Evolutionary conservation across 2,113 vertebrate species (phyloP), one percentile per base, ranked within the genome.

Genomic region (Thalassoma bifasciatum): DNA sequence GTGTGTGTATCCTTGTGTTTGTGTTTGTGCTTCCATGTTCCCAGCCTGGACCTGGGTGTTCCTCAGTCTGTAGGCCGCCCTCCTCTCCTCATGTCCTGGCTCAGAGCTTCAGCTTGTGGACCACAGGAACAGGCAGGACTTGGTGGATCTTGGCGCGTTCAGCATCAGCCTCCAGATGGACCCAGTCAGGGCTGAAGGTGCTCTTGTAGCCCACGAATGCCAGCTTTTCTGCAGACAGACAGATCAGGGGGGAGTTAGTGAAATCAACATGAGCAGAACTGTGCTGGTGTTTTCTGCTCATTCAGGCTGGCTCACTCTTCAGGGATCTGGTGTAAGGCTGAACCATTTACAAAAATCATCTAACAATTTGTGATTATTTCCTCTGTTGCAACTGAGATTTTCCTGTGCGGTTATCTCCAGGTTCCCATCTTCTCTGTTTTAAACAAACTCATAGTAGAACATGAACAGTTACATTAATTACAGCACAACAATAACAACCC

Each of bases 31-130:
- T n/a, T n/a, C 1, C 21, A 10, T 10, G 58, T 30, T 30, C 30
- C 30, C 23, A 66, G 60, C 76, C 58, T 42, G 21, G 59, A 24
- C 75, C 34, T 79, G 17, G 47, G 57, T 50, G 51, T 49, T 59
- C 38, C 23, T 8, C 38, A 63, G 80, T 74, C 77, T 76, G 51
- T 75, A 12, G 52, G 36, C 26, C 34, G 13, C 76, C 57, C 37
- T 57, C 51, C 50, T 26, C 21, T n/a, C n/a, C n/a, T n/a, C n/a
- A 52, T 40, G 21, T 51, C 30, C 79, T 92, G 88, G 44, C 89
- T 98, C 94, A 98, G 86, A 99, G 90, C 84, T 93, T 95, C 93
- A 92, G 94, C 90, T 85, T 91, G 58, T 82, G 82, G 72, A 89
- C 69, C 19, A 91, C 84, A 47, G 90, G 90, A 12, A 91, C 16